These are phyloP conservation scores for Coptodon rendalli DNA, from an alignment of 2,113 vertebrate genomes.

Conservation along the genomic window DNA sequence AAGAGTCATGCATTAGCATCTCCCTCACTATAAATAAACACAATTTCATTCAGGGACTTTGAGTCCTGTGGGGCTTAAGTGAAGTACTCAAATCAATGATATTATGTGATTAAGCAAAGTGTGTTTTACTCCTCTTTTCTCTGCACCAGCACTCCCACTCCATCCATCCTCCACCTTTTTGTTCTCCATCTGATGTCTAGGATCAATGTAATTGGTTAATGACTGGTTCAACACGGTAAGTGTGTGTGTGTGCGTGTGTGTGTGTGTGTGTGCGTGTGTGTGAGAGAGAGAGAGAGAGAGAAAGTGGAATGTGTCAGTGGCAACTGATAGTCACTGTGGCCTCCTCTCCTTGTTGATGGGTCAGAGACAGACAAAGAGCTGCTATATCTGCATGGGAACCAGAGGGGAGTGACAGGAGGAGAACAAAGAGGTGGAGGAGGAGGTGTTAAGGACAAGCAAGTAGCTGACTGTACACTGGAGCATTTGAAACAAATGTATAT, in stretches of 20 bases:
- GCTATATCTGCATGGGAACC: constrained; percentile 52
- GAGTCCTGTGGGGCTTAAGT: not conserved
- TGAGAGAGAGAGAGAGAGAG: not conserved
- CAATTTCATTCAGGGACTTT: not conserved
- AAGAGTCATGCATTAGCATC: not conserved
- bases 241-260: not conserved
- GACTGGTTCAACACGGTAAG: not conserved
- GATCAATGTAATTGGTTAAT: constrained; percentile 5
- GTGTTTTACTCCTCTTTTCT: not conserved
- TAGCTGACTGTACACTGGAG: not conserved
- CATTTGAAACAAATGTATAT: not conserved
- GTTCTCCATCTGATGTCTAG: not conserved
- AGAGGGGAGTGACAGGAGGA: not conserved
- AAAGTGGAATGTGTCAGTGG: constrained; percentile 25
- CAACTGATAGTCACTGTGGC: constrained; percentile 30
- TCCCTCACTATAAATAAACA: not conserved
- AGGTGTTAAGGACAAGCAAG: constrained; percentile 14
- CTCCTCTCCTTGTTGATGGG: constrained; percentile 42
- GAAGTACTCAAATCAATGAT: constrained; percentile 12
- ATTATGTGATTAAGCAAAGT: constrained; percentile 26
- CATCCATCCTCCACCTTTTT: not conserved
- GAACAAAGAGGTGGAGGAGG: constrained; percentile 9
- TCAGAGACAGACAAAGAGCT: constrained; percentile 51
- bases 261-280: not conserved
- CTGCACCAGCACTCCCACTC: not conserved